These are phyloP conservation scores for Drosophila borealis DNA, from an alignment of 2,888 invertebrate species.

Conservation along the genomic window DNA sequence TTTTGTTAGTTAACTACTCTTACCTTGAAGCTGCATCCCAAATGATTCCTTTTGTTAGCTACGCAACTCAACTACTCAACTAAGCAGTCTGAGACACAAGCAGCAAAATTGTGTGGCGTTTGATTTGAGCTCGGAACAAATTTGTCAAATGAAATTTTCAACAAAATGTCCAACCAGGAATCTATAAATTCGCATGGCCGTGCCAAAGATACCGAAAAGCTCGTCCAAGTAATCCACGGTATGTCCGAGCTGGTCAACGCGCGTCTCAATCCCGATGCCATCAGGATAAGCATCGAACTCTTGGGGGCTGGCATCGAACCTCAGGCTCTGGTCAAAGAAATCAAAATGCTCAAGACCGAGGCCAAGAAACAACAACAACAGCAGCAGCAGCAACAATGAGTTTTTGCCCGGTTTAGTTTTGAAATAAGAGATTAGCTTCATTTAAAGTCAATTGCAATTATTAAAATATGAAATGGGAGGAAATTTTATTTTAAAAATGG, in stretches of 20 bases:
- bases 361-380: not conserved
- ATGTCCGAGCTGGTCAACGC: conserved; percentile 36
- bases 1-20: too few relatives aligned
- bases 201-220: not conserved
- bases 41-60: too few relatives aligned
- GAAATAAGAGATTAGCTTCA: not conserved
- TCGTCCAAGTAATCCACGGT: conserved; percentile 6
- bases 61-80: too few relatives aligned
- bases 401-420: not conserved
- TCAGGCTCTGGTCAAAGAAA: conserved; percentile 1
- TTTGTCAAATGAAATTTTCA: not conserved
- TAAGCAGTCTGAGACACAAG: not conserved
- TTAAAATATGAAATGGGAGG: not conserved
- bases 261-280: conserved; percentile 32
- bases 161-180: conserved; percentile 11
- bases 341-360: conserved; percentile 18
- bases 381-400: not conserved
- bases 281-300: conserved; percentile 23
- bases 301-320: conserved; percentile 20
- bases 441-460: conserved; percentile 6
- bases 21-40: too few relatives aligned
- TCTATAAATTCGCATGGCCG: not conserved
- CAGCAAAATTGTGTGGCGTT: not conserved
- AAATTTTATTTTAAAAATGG: conserved; percentile 1
- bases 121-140: not conserved